Conservation (phyloP, 2,888 invertebrate species). For the Teleiodes luculella region DNA sequence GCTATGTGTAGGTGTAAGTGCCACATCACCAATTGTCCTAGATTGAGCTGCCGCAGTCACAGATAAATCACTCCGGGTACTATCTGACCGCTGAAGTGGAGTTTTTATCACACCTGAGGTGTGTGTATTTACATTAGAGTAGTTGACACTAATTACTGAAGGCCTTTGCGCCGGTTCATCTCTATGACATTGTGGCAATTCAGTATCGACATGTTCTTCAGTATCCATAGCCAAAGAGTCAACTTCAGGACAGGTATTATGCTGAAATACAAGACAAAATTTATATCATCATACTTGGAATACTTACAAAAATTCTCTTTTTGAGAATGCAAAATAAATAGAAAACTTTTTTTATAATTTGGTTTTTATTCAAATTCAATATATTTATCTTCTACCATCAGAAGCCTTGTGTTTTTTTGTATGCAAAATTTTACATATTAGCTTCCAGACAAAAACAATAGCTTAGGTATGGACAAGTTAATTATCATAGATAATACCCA, state of each 20-base stretch:
- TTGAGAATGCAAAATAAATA: no score
- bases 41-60: slow-evolving; percentile 25
- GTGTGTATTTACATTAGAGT: not conserved
- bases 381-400: no score
- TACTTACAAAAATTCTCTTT: no score
- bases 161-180: slow-evolving; percentile 13
- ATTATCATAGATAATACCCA: not conserved
- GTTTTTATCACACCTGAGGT: slow-evolving; percentile 15
- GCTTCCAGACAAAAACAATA: no score
- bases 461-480: not conserved
- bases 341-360: no score
- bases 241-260: not conserved
- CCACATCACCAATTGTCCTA: slow-evolving; percentile 54
- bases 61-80: slow-evolving; percentile 17
- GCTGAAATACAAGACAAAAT: not conserved
- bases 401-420: no score
- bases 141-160: slow-evolving; percentile 12
- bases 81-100: slow-evolving; percentile 19
- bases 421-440: not conserved
- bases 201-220: slow-evolving; percentile 5
- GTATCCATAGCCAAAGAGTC: not conserved
- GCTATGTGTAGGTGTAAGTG: slow-evolving; percentile 63
- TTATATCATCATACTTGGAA: no score
- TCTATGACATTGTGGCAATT: not conserved
- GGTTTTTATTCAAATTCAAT: no score